These are phyloP conservation scores for Apamea crenata DNA, from an alignment of 2,888 invertebrate genomes.

Conservation along the genomic window DNA sequence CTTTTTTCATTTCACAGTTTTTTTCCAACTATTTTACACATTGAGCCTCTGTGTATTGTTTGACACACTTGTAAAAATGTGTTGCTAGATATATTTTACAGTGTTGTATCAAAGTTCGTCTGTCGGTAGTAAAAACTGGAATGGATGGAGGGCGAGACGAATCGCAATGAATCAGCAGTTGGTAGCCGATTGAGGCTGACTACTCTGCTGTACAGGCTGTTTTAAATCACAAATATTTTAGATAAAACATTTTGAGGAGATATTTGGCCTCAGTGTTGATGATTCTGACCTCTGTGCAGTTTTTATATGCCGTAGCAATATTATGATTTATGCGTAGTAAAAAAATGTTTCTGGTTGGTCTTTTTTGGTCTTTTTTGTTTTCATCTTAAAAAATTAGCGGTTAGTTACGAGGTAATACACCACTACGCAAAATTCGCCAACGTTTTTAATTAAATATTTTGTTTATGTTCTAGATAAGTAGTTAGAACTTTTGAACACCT, in stretches of 20 bases:
- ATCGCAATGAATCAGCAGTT: constrained; percentile 85
- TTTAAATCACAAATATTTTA: constrained; percentile 22
- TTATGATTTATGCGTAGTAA: neutral
- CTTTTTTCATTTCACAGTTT: constrained; percentile 14
- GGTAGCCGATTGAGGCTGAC: constrained; percentile 82
- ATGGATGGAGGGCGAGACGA: constrained; percentile 86
- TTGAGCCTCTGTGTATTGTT: constrained; percentile 54
- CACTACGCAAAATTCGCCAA: neutral
- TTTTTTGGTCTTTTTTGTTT: neutral
- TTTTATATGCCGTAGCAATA: neutral
- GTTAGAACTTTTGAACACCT: neutral
- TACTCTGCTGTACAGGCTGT: constrained; percentile 79
- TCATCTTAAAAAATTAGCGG: neutral
- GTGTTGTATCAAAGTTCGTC: constrained; percentile 66
- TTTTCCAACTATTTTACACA: constrained; percentile 48
- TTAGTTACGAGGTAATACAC: neutral
- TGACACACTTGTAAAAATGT: constrained; percentile 60
- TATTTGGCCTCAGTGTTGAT: constrained; percentile 1
- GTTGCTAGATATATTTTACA: constrained; percentile 61
- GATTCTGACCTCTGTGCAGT: neutral
- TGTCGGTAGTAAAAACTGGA: constrained; percentile 80
- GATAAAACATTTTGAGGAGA: neutral
- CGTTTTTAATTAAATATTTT: neutral
- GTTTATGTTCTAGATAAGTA: neutral
- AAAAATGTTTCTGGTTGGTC: neutral